Evolutionary conservation across 1,140 invertebrate genomes (phyloP).

Genomic region (Diuraphis noxia): DNA sequence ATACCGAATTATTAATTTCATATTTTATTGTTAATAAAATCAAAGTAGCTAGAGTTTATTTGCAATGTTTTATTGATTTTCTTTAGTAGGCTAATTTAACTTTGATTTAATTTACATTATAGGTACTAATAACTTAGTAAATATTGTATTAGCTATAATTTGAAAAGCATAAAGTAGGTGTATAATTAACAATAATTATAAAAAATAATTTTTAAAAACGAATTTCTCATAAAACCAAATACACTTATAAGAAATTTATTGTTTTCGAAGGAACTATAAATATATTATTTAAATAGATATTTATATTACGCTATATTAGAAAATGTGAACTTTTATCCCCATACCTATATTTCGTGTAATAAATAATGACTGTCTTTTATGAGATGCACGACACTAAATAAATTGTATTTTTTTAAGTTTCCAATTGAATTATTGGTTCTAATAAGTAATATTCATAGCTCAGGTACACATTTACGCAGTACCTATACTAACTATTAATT

Average conservation of each 20-base stretch:
- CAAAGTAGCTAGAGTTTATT: no score
- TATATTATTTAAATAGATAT: not conserved
- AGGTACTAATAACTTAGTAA: no score
- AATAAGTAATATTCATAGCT: not conserved
- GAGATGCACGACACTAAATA: not conserved
- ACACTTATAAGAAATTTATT: not conserved
- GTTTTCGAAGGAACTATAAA: not conserved
- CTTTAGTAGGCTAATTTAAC: not conserved
- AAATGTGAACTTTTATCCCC: not conserved
- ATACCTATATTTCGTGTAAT: not conserved
- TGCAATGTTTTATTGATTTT: not conserved
- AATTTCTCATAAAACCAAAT: not conserved
- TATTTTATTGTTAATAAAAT: no score
- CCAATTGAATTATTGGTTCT: not conserved
- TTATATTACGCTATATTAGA: not conserved
- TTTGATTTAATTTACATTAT: no score
- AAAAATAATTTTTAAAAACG: not conserved
- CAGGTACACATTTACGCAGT: not conserved
- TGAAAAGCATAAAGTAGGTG: no score
- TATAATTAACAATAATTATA: no score
- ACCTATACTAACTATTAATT: not conserved
- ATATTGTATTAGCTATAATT: no score
- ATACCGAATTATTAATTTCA: not conserved
- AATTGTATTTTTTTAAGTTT: not conserved
- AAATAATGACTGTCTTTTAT: not conserved